phyloP scores from a whole-genome alignment of 2,888 invertebrate species.

The Eupithecia pulchellata region DNA sequence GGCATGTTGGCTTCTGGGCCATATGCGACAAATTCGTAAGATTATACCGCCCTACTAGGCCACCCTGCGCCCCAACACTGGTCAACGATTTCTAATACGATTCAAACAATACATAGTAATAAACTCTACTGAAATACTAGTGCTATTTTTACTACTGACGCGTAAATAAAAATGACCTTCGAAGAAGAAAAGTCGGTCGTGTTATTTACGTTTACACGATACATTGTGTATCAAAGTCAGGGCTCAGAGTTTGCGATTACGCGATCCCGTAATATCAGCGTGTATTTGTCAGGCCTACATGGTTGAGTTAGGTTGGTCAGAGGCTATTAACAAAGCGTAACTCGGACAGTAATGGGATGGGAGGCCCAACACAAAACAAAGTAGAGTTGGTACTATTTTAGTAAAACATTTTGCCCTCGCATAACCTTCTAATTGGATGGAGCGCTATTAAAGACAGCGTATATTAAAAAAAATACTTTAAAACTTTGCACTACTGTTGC shows the following conservation, averaged over 20 bases:
- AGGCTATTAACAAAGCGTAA: constrained; percentile 27
- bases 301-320: constrained; percentile 24
- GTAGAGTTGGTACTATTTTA: background rate
- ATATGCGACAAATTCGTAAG: constrained; percentile 49
- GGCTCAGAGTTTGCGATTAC: constrained; percentile 9
- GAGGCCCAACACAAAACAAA: constrained; percentile 1
- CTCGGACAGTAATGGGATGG: constrained; percentile 14
- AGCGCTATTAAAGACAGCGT: background rate
- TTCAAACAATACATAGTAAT: background rate
- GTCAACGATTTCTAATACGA: background rate
- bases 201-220: background rate
- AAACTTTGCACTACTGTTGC: background rate
- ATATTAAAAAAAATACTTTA: background rate
- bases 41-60: constrained; percentile 46
- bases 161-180: constrained; percentile 6
- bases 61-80: background rate
- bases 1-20: background rate
- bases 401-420: background rate
- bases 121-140: background rate
- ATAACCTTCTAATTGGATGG: background rate
- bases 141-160: background rate
- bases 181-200: background rate
- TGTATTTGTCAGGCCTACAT: constrained; percentile 26
- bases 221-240: background rate
- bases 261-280: constrained; percentile 23